phyloP scores from a whole-genome alignment of 92 coral and sea anemone genomes.

The Phenganax marumi region DNA sequence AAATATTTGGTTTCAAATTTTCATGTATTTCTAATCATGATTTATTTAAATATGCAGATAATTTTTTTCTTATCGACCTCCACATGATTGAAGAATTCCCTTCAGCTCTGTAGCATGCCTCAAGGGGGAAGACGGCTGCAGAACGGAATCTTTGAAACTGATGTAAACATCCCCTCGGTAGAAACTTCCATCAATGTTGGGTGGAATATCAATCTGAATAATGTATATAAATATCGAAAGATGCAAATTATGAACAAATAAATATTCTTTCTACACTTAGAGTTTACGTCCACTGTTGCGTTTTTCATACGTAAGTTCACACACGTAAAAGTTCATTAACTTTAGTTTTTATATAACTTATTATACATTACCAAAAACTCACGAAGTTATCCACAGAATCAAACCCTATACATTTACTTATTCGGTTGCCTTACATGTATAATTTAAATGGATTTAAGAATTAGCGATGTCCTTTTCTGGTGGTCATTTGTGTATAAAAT shows the following conservation, averaged over 20 bases:
- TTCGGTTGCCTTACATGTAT: too few species aligned
- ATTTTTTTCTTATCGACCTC: conserved; percentile 5
- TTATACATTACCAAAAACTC: too few species aligned
- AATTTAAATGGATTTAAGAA: too few species aligned
- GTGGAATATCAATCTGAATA: conserved; percentile 26
- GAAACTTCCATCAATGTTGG: conserved; percentile 12
- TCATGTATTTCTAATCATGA: too few species aligned
- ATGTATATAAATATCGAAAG: neutral
- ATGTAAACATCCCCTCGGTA: conserved; percentile 40
- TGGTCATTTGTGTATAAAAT: too few species aligned
- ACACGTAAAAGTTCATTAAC: too few species aligned
- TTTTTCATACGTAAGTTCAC: too few species aligned
- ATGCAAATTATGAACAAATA: neutral
- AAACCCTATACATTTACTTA: too few species aligned
- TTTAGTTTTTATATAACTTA: neutral
- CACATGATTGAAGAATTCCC: neutral
- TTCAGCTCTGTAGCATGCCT: neutral
- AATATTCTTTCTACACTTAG: too few species aligned
- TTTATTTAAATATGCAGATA: neutral
- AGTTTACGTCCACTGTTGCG: too few species aligned
- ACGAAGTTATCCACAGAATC: too few species aligned
- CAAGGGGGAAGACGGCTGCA: conserved; percentile 12
- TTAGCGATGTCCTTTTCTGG: too few species aligned
- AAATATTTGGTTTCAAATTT: neutral
- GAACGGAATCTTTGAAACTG: conserved; percentile 11